Percentiles rank a stretch among this genome's conserved stretches.
Evolutionary conservation across 2,888 invertebrate species (phyloP).

Genomic region (Cacoxenus indagator): DNA sequence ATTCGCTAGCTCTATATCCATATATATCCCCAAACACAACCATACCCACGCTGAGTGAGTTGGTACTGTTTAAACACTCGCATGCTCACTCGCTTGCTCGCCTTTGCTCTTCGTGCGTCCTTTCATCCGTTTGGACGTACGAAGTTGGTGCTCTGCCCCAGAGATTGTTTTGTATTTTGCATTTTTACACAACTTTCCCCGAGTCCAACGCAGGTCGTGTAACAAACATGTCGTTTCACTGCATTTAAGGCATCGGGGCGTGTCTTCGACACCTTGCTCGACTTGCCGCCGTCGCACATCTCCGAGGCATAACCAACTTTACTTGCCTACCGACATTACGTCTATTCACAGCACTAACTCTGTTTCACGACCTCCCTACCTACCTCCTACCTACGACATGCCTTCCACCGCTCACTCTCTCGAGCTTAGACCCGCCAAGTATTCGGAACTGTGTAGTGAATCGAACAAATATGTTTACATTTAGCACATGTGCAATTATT

Average conservation of each 20-base stretch:
- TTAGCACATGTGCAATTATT: conserved; percentile 70
- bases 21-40: not conserved
- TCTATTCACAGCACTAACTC: not conserved
- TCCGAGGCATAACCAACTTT: conserved; percentile 21
- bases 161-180: conserved; percentile 3
- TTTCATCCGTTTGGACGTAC: not conserved
- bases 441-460: conserved; percentile 58
- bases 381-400: not conserved
- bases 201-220: not conserved
- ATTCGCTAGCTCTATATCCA: conserved; percentile 1
- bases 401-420: conserved; percentile 14
- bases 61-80: not conserved
- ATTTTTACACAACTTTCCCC: conserved; percentile 19
- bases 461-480: conserved; percentile 69
- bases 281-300: conserved; percentile 29
- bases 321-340: conserved; percentile 28
- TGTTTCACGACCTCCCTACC: no score
- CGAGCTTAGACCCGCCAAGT: conserved; percentile 42
- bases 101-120: not conserved
- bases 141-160: no score
- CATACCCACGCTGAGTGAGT: not conserved
- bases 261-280: conserved; percentile 8
- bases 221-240: not conserved
- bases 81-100: not conserved
- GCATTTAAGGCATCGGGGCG: conserved; percentile 12